A percentile compares a stretch with the other conserved stretches of the same genome.
phyloP scores from a whole-genome alignment of 2,113 vertebrate species.

The Labeo rohita region DNA sequence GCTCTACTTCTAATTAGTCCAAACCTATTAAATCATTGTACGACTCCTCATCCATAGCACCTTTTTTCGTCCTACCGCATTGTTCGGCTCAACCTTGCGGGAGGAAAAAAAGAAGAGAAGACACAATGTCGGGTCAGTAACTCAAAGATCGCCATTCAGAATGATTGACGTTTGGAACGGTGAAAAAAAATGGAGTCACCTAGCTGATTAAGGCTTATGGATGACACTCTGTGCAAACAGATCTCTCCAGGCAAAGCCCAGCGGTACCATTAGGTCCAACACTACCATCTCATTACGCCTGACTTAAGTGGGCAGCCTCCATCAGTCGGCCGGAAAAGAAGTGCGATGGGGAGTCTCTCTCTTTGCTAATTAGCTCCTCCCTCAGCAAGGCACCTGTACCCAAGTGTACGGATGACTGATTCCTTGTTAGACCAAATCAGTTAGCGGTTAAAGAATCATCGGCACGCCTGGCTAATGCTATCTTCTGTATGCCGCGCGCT shows the following conservation, averaged over 20 bases:
- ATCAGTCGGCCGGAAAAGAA: slow-evolving; percentile 79
- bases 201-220: slow-evolving; percentile 84
- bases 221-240: slow-evolving; percentile 85
- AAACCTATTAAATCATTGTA: slow-evolving; percentile 54
- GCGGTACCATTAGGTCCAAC: slow-evolving; percentile 83
- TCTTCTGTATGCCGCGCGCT: slow-evolving; percentile 22
- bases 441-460: slow-evolving; percentile 51
- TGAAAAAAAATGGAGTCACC: slow-evolving; percentile 54
- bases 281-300: slow-evolving; percentile 87
- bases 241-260: slow-evolving; percentile 85
- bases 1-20: slow-evolving; percentile 56
- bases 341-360: slow-evolving; percentile 72
- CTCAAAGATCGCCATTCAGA: slow-evolving; percentile 53
- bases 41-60: slow-evolving; percentile 5
- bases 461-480: slow-evolving; percentile 44
- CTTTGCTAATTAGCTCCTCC: slow-evolving; percentile 85
- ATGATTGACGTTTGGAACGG: slow-evolving; percentile 51
- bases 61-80: not conserved
- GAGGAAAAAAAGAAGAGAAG: slow-evolving; percentile 29
- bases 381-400: slow-evolving; percentile 75
- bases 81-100: slow-evolving; percentile 26
- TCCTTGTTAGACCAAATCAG: slow-evolving; percentile 58
- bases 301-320: slow-evolving; percentile 84
- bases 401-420: slow-evolving; percentile 51
- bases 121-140: slow-evolving; percentile 50